These are phyloP conservation scores for Paratilapia polleni DNA, from an alignment of 2,113 vertebrate genomes.

Conservation along the genomic window DNA sequence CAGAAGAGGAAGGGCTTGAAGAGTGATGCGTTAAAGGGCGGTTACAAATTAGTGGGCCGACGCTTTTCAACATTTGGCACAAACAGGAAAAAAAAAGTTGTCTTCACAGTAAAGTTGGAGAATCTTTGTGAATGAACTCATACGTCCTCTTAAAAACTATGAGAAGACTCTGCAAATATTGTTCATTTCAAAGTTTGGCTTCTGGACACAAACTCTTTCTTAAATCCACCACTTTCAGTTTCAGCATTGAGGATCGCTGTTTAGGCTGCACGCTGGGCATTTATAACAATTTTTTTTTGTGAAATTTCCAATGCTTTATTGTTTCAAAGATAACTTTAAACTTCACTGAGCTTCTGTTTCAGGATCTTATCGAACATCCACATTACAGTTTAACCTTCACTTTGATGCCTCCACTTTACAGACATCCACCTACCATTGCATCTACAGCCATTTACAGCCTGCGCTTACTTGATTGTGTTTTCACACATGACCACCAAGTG, in stretches of 20 bases:
- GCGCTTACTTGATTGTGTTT: not conserved
- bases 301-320: not conserved
- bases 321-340: not conserved
- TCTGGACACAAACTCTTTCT: not conserved
- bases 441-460: not conserved
- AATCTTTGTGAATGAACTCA: no score
- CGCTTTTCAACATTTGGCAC: not conserved
- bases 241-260: not conserved
- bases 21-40: slow-evolving; percentile 56
- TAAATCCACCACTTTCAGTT: not conserved
- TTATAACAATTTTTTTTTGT: not conserved
- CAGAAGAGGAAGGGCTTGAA: slow-evolving; percentile 29
- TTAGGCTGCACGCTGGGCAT: not conserved
- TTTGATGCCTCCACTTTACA: not conserved
- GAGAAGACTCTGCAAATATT: not conserved
- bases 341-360: not conserved
- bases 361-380: not conserved
- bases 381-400: not conserved
- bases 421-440: not conserved
- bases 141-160: not conserved
- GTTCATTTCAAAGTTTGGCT: not conserved
- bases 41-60: slow-evolving; percentile 7
- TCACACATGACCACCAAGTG: not conserved
- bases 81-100: not conserved
- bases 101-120: not conserved